These are phyloP conservation scores for Catharus fuscescens DNA, from an alignment of 2,113 vertebrate genomes.

Conservation along the genomic window DNA sequence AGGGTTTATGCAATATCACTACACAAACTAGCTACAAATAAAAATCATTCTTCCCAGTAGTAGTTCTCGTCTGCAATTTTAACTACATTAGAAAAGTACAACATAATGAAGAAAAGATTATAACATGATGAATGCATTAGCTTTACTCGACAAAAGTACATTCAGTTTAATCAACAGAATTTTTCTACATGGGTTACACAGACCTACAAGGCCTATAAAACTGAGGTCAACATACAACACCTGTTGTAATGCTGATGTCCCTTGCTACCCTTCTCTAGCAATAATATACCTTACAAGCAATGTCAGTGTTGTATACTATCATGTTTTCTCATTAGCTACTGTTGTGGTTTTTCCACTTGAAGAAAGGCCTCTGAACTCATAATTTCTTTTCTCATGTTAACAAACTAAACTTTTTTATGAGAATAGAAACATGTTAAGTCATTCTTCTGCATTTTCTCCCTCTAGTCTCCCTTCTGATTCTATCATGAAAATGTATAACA, in stretches of 20 bases:
- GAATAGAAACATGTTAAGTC: not conserved
- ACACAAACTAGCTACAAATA: slow-evolving; percentile 64
- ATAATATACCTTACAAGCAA: not conserved
- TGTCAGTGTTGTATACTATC: not conserved
- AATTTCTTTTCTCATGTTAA: not conserved
- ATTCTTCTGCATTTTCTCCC: not conserved
- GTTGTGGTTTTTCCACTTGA: not conserved
- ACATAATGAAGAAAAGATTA: slow-evolving; percentile 47
- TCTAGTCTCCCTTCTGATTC: not conserved
- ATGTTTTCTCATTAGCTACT: not conserved
- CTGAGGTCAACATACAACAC: not conserved
- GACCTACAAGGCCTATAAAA: not conserved
- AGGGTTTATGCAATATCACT: slow-evolving; percentile 44
- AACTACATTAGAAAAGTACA: slow-evolving; percentile 46
- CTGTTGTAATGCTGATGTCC: not conserved
- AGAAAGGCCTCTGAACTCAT: not conserved
- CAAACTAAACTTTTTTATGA: not conserved
- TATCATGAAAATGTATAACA: not conserved
- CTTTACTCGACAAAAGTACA: not conserved
- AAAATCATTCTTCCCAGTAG: slow-evolving; percentile 55
- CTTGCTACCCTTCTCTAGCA: not conserved
- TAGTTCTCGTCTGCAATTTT: slow-evolving; percentile 36
- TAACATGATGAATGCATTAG: not conserved
- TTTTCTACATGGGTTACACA: not conserved
- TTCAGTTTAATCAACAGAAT: not conserved